Base-by-base conservation (phyloP, 2,888 invertebrate genomes). In the Argyresthia albistria region DNA sequence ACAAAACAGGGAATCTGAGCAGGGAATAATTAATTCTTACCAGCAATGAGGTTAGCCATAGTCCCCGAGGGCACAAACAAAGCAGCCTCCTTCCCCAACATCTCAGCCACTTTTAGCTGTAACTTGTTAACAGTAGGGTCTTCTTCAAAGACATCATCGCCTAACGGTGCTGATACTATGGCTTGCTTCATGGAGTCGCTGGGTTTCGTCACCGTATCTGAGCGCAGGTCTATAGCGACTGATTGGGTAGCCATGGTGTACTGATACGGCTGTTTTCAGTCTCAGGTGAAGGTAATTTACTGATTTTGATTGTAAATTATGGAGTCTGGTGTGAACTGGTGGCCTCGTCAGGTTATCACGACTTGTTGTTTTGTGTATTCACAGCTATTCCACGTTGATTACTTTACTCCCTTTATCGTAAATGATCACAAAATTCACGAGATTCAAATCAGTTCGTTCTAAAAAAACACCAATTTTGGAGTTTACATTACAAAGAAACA, bases 91-190 rank as follows among this genome's bases (percentile, higher is more conserved):
- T 94, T 96, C 9, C 91, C 93, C 51, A 96, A 87, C 56, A 95
- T 65, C 51, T 88, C 66, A 0, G 96, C 94, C 51, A 92, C 89
- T 64, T 88, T 89, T 57, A 79, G 67, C 71, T 96, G 92, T 61
- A 96, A 75, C 61, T 90, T 92, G 56, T 87, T 90, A 6, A 94
- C 91, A 0, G 96, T 96, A 1, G 94, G 93, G 80, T 95, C 95
- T 76, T 95, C 95, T n/a, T 89, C 90, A 66, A 90, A 95, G 1
- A 95, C 95, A 76, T 96, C 95, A 75, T 97, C 97, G 0, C 96
- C 97, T 3, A 96, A 92, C 52, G 86, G 82, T 0, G 95, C 95
- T 46, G 88, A 80, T 36, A 88, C 89, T 93, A 96, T 96, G 10
- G 93, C 95, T 57, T 89, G 76, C 56, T 93, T 88, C 96, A 97